Percentiles rank a stretch among this genome's conserved stretches.
These are phyloP conservation scores for Anastrepha obliqua DNA, from an alignment of 1,140 invertebrate genomes.

Conservation along the genomic window DNA sequence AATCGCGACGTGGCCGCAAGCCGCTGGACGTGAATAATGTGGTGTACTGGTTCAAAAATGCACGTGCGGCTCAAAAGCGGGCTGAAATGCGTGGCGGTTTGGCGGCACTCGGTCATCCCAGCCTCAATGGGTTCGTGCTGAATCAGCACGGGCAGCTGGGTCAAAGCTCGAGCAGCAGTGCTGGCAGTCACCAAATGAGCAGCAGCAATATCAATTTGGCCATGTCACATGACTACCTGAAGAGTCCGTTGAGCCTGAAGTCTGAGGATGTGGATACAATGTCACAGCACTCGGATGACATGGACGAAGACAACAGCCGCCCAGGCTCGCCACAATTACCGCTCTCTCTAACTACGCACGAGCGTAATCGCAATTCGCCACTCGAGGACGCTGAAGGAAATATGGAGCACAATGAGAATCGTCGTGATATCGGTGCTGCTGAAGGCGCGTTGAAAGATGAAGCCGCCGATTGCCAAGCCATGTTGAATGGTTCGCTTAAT, in stretches of 20 bases:
- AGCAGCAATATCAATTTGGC: constrained; percentile 69
- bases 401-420: constrained; percentile 27
- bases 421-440: constrained; percentile 10
- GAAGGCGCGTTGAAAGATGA: neutral
- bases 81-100: constrained; percentile 81
- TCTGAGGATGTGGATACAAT: constrained; percentile 74
- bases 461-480: neutral
- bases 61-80: constrained; percentile 94
- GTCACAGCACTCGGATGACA: constrained; percentile 73
- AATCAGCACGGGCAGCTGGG: constrained; percentile 69
- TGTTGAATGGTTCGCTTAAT: constrained; percentile 53
- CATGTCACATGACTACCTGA: constrained; percentile 73
- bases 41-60: constrained; percentile 99
- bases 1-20: constrained; percentile 92
- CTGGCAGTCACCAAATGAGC: constrained; percentile 69
- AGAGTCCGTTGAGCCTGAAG: constrained; percentile 72
- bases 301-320: constrained; percentile 71
- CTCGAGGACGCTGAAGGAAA: constrained; percentile 61
- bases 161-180: constrained; percentile 70
- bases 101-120: constrained; percentile 68
- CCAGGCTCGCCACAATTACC: constrained; percentile 70
- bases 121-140: constrained; percentile 69
- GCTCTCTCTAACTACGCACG: constrained; percentile 71
- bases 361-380: constrained; percentile 68
- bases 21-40: constrained; percentile 97